Evolutionary conservation across 2,888 invertebrate genomes (phyloP), one percentile per base, ranked within the genome.

Genomic region (Zygaena filipendulae): DNA sequence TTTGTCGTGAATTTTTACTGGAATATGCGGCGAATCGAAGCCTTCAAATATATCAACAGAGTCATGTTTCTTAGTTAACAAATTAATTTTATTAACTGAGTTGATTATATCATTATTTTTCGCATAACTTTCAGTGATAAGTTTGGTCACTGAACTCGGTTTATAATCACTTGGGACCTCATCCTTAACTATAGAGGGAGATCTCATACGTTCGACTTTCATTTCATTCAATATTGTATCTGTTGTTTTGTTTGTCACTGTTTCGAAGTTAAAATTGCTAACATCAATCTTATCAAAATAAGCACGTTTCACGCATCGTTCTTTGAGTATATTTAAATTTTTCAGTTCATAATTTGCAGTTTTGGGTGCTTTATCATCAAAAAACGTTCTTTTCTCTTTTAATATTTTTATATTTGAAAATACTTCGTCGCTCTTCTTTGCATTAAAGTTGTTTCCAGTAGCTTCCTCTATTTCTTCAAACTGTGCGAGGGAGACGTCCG

Each of bases 1-100:
- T n/a, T n/a, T n/a, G n/a, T n/a, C n/a, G n/a, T n/a, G n/a, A n/a
- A n/a, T n/a, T n/a, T n/a, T n/a, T n/a, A n/a, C n/a, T 36, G 27
- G n/a, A n/a, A n/a, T n/a, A 5, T 20, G 39, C 33, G 54, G 69
- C 4, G 64, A 64, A 25, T 58, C 56, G 13, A 40, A 49, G 24
- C 46, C 56, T 32, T 68, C 71, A 31, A 74, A 75, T 6, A 69
- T 39, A 33, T 74, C 72, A 2, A 69, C 45, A 2, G 74, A 74
- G 6, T 51, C 45, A 2, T 58, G 49, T 40, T 59, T 62, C 21
- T 62, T 66, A 2, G 29, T 33, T 5, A 48, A 26, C 23, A 40
- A 6, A 16, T 45, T 58, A 6, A 40, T 40, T 39, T 50, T 59
- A 12, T 47, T 38, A 4, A 49, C 26, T n/a, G 52, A 45, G 0